Evolutionary conservation across 1,140 invertebrate species (phyloP), one percentile per base, ranked within the genome.

Genomic region (Sarcophaga bullata): DNA sequence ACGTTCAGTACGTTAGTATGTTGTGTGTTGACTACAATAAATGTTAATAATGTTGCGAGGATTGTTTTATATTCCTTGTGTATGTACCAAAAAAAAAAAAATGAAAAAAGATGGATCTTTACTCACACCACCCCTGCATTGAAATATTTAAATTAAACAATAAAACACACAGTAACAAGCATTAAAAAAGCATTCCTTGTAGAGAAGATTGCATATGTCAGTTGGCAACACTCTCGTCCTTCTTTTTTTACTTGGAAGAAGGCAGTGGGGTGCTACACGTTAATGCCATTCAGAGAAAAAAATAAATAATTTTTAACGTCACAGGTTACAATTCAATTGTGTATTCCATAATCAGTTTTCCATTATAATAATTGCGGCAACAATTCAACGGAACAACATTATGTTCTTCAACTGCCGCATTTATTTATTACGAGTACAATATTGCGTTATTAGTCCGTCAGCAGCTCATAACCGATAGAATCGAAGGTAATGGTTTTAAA

Each of bases 401-500:
- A 68, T 68, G 5, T 15, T 58, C 25, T 37, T 37, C 25, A 37
- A 37, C 25, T 37, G 25, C 25, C 4, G 1, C 25, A 37, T 37
- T 37, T 2, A n/a, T n/a, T 37, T 37, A 37, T 37, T 37, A 37
- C 25, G 25, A 37, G 25, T 37, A 37, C 25, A 37, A 37, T 37
- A 37, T 37, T 37, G 25, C 25, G 25, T 37, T 37, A 37, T 37
- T 37, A 37, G 25, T 37, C 25, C 25, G 25, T 37, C 25, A 37
- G 25, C 25, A 37, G 25, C 25, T 37, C 62, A 68, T 68, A 68
- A 68, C 62, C 17, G 62, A 68, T 19, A 68, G 17, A 68, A 68
- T 17, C 25, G 25, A 68, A 68, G 19, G 19, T 68, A 68, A 68
- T 68, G 75, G 50, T 78, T 37, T 78, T 78, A 78, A 78, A 78